Conservation (phyloP, 2,113 vertebrate genomes). For the Bujurquina vittata region DNA sequence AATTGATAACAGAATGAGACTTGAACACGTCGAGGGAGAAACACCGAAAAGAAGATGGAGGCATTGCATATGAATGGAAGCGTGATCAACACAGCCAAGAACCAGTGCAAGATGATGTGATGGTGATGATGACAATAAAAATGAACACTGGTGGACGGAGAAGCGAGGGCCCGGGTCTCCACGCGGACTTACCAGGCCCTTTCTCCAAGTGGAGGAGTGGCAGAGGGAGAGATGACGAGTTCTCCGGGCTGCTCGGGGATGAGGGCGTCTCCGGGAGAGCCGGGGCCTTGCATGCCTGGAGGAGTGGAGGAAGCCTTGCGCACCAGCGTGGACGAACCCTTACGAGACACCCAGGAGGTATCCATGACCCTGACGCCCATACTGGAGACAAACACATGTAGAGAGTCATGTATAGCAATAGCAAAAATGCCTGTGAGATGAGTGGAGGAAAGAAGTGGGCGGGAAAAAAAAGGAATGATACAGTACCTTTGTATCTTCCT, state of each 20-base stretch:
- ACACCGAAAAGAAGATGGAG: background rate
- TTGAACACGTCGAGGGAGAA: constrained; percentile 7
- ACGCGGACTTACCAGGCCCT: constrained; percentile 86
- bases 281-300: constrained; percentile 85
- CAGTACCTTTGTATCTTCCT: constrained; percentile 99
- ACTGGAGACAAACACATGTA: constrained; percentile 73
- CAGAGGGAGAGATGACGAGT: constrained; percentile 79
- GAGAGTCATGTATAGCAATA: background rate
- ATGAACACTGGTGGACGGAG: constrained; percentile 8
- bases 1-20: constrained; percentile 7
- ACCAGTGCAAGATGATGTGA: constrained; percentile 20
- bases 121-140: constrained; percentile 33
- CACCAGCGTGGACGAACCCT: constrained; percentile 85
- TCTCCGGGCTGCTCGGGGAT: constrained; percentile 88
- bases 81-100: constrained; percentile 32
- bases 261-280: constrained; percentile 86
- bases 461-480: constrained; percentile 56
- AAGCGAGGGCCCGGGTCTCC: background rate
- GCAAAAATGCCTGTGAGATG: background rate
- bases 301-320: constrained; percentile 90
- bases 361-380: constrained; percentile 99
- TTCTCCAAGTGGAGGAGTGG: constrained; percentile 85
- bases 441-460: constrained; percentile 25
- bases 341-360: constrained; percentile 96
- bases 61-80: constrained; percentile 12